Evolutionary conservation across 2,797 vertebrate species (phyloP).

Genomic region (Limosa lapponica): DNA sequence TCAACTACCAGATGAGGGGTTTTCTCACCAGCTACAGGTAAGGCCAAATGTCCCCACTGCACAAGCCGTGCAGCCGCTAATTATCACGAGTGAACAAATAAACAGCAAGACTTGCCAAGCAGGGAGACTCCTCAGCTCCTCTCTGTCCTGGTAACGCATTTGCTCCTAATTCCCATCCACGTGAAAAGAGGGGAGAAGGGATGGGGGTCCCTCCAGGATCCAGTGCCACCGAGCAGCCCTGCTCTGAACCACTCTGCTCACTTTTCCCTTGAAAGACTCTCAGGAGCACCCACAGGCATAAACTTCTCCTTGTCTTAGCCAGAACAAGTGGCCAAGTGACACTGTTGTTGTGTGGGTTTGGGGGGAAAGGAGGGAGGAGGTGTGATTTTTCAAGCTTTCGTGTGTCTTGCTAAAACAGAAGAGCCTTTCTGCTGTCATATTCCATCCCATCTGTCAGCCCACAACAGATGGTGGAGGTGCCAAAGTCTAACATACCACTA

Average conservation of each 20-base stretch:
- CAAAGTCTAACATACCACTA: conserved; percentile 74
- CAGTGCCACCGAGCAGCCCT: not conserved
- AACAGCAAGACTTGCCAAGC: conserved; percentile 17
- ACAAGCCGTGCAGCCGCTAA: not conserved
- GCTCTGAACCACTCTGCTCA: conserved; percentile 44
- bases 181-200: not conserved
- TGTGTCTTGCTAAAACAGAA: conserved; percentile 76
- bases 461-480: conserved; percentile 77
- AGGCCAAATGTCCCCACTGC: conserved; percentile 20
- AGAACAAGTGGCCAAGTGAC: conserved; percentile 75
- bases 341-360: conserved; percentile 72
- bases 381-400: conserved; percentile 78
- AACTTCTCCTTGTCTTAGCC: conserved; percentile 62
- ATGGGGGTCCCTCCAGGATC: not conserved
- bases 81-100: not conserved
- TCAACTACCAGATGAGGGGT: conserved; percentile 22
- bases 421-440: conserved; percentile 78
- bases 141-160: not conserved
- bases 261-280: conserved; percentile 31
- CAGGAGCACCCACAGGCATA: conserved; percentile 17
- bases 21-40: conserved; percentile 64
- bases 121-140: not conserved
- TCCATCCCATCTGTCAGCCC: conserved; percentile 79
- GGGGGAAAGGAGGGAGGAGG: conserved; percentile 68
- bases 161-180: not conserved